Conservation (phyloP, 2,888 invertebrate genomes). For the Lasioglossum malachurum region DNA sequence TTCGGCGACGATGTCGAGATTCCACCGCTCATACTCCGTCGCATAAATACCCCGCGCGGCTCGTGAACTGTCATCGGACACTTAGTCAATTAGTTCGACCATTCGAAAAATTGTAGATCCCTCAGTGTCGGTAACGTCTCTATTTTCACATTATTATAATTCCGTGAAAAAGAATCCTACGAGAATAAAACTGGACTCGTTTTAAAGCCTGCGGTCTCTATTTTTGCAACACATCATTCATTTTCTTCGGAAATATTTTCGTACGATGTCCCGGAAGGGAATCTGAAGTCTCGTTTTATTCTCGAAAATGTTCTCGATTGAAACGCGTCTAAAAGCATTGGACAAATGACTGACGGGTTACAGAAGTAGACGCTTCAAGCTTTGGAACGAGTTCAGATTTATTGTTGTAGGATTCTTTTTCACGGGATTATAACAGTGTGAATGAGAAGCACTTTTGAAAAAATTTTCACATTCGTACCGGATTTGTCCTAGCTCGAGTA, state of each 20-base stretch:
- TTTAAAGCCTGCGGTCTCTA: background rate
- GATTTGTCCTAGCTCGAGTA: background rate
- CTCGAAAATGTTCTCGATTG: background rate
- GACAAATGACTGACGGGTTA: background rate
- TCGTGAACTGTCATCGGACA: background rate
- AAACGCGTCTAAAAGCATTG: background rate
- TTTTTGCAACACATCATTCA: background rate
- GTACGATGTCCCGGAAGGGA: background rate
- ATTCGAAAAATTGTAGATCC: background rate
- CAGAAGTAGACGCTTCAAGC: background rate
- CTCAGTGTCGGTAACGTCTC: background rate
- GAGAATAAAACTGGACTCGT: background rate
- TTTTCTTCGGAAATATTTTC: background rate
- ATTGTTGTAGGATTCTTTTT: background rate
- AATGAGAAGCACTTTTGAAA: background rate
- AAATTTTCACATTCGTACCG: background rate
- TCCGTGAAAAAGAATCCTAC: background rate
- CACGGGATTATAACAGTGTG: background rate
- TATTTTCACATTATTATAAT: background rate
- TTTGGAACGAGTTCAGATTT: background rate
- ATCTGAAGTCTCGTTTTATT: background rate
- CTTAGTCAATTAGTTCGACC: background rate
- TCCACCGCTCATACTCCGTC: background rate
- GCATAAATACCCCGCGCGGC: background rate
- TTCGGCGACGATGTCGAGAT: constrained; percentile 12